These are phyloP conservation scores for Dryas iulia DNA, from an alignment of 1,140 invertebrate genomes.

Conservation along the genomic window DNA sequence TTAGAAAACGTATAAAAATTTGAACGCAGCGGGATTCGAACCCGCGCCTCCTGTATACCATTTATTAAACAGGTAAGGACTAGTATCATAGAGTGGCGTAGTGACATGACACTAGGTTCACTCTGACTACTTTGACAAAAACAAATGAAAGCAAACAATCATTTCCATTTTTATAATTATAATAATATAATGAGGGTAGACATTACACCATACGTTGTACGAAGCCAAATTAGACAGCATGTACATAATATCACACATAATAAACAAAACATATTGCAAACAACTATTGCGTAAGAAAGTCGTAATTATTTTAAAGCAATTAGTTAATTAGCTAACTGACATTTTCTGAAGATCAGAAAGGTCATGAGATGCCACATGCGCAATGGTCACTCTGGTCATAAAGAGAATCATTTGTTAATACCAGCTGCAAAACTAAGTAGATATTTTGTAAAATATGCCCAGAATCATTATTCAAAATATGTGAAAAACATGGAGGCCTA, in stretches of 20 bases:
- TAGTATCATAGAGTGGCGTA: too few species aligned
- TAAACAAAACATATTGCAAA: neutral
- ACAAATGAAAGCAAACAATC: too few species aligned
- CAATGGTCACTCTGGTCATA: neutral
- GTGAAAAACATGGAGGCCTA: too few species aligned
- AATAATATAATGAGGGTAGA: neutral
- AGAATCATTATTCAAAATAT: too few species aligned
- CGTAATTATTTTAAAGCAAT: constrained; percentile 34
- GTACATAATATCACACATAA: neutral
- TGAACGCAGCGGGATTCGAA: too few species aligned
- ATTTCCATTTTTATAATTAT: too few species aligned
- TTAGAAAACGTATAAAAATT: too few species aligned
- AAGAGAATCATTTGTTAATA: neutral
- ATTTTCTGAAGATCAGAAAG: constrained; percentile 46
- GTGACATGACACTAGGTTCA: too few species aligned
- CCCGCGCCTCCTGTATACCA: too few species aligned
- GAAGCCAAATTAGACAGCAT: neutral
- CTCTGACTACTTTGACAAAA: too few species aligned
- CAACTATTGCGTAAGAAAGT: neutral
- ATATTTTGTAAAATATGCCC: neutral
- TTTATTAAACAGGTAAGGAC: too few species aligned
- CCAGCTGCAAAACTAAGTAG: neutral
- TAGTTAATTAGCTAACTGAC: constrained; percentile 41
- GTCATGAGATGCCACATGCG: constrained; percentile 23
- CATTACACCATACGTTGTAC: too few species aligned